Evolutionary conservation across 2,113 vertebrate species (phyloP).

Genomic region (Nesogale talazaci): DNA sequence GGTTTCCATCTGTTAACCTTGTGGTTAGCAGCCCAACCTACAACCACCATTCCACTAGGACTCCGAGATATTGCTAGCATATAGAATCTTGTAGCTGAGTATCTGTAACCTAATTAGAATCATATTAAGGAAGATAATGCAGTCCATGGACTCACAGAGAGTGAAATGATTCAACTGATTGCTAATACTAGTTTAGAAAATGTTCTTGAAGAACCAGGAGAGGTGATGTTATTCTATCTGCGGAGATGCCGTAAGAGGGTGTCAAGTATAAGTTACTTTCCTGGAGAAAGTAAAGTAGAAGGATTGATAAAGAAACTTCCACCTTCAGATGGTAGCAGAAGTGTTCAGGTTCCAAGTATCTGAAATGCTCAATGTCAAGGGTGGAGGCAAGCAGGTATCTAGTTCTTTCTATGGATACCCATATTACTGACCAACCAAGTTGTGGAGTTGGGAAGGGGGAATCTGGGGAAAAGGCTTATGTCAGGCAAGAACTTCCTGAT

Average conservation of each 20-base stretch:
- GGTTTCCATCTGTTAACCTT: too few species aligned
- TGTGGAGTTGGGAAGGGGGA: not conserved
- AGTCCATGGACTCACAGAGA: not conserved
- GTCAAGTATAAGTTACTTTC: not conserved
- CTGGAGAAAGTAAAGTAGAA: not conserved
- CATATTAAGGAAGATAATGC: not conserved
- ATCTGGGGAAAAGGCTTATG: not conserved
- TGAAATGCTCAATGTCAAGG: not conserved
- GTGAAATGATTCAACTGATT: not conserved
- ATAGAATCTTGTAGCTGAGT: too few species aligned
- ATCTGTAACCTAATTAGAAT: not conserved
- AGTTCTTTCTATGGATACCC: not conserved
- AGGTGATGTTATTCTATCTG: not conserved
- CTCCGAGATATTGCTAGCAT: too few species aligned
- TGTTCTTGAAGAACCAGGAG: not conserved
- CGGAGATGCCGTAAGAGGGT: not conserved
- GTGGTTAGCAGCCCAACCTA: too few species aligned
- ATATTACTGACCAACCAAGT: not conserved
- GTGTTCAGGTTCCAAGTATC: not conserved
- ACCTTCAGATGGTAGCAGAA: not conserved
- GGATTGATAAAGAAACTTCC: not conserved
- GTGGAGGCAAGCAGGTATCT: not conserved
- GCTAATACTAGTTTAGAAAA: not conserved
- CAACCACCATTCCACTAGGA: too few species aligned
- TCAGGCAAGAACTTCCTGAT: not conserved